Evolutionary conservation across 1,140 invertebrate genomes (phyloP).

Genomic region (Drosophila virilis): DNA sequence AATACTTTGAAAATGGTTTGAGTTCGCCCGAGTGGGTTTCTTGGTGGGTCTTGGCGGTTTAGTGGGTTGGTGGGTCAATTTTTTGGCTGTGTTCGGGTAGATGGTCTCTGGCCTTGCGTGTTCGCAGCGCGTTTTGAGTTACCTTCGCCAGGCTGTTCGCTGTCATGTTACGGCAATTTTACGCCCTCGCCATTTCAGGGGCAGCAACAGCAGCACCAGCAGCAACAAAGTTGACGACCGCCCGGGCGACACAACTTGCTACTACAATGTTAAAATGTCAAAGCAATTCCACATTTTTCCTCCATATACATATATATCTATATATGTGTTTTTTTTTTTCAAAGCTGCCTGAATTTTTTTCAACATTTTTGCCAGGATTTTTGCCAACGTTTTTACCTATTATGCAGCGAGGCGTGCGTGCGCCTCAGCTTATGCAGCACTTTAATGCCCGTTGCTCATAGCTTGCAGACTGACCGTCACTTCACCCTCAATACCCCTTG

Average conservation of each 20-base stretch:
- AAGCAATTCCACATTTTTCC: slow-evolving; percentile 34
- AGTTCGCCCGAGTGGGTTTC: slow-evolving; percentile 25
- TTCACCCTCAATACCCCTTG: too few species aligned
- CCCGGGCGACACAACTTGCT: slow-evolving; percentile 33
- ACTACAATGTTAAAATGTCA: slow-evolving; percentile 61
- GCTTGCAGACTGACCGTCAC: background rate
- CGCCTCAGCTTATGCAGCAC: slow-evolving; percentile 61
- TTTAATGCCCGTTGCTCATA: slow-evolving; percentile 24
- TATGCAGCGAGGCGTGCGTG: slow-evolving; percentile 44
- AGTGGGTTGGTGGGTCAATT: slow-evolving; percentile 34
- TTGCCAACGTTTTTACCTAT: slow-evolving; percentile 39
- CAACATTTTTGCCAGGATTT: slow-evolving; percentile 3
- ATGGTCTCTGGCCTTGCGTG: slow-evolving; percentile 52
- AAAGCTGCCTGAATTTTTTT: background rate
- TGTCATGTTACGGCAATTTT: slow-evolving; percentile 82
- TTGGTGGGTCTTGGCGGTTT: background rate
- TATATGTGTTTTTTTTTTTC: background rate
- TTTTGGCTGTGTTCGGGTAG: slow-evolving; percentile 5
- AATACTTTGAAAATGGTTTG: slow-evolving; percentile 51
- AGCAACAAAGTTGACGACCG: slow-evolving; percentile 25
- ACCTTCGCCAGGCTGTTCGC: slow-evolving; percentile 78
- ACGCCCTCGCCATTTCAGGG: slow-evolving; percentile 79
- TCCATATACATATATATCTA: too few species aligned
- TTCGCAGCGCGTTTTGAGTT: slow-evolving; percentile 76
- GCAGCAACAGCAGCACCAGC: slow-evolving; percentile 20